These are phyloP conservation scores for Tetramorium parvispinum DNA, from an alignment of 1,140 invertebrate genomes.

Conservation along the genomic window DNA sequence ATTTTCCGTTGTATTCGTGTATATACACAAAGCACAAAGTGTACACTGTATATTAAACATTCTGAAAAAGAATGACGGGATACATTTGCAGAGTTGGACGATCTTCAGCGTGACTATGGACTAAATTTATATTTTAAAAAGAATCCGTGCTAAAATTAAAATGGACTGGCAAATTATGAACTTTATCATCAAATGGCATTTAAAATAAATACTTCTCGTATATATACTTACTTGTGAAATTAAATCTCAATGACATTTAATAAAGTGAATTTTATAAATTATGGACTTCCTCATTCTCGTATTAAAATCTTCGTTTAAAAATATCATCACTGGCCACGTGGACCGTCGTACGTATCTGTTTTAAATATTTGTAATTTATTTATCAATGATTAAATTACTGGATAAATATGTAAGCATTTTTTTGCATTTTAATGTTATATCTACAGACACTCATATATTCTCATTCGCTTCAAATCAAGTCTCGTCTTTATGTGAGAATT, in stretches of 20 bases:
- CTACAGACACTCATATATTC: background rate
- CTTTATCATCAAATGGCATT: background rate
- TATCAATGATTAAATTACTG: background rate
- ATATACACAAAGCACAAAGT: background rate
- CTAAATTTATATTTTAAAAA: background rate
- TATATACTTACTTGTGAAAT: background rate
- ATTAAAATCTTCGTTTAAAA: background rate
- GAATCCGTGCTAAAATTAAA: background rate
- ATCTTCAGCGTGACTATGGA: background rate
- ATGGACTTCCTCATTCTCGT: background rate
- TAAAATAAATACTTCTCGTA: background rate
- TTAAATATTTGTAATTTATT: slow-evolving; percentile 13
- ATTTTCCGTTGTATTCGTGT: background rate
- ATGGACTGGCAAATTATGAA: background rate
- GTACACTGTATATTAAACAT: too few relatives aligned
- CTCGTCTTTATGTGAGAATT: slow-evolving; percentile 3
- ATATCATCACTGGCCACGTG: background rate
- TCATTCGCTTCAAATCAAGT: background rate
- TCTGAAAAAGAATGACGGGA: background rate
- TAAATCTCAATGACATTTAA: slow-evolving; percentile 27
- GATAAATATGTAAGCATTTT: slow-evolving; percentile 39
- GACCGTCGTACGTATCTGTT: background rate
- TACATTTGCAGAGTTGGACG: background rate
- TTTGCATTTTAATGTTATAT: background rate
- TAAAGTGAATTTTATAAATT: background rate